phyloP scores from a whole-genome alignment of 2,113 vertebrate genomes.

The Calidris pygmaea region DNA sequence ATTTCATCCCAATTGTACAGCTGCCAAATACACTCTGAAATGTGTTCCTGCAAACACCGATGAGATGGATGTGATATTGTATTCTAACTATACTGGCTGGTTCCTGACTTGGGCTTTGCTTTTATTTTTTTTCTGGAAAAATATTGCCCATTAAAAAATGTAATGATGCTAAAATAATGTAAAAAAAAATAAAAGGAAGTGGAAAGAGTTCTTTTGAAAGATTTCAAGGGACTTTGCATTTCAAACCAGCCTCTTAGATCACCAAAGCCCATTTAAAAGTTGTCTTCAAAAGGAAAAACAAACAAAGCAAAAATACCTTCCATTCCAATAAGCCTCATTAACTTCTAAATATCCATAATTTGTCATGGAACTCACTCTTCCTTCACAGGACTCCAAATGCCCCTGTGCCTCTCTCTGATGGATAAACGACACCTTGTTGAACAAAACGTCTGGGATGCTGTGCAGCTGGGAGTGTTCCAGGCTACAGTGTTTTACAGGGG shows the following conservation, averaged over 20 bases:
- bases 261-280: neutral
- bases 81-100: neutral
- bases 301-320: neutral
- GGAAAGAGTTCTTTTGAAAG: neutral
- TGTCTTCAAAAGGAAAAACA: neutral
- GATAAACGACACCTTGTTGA: neutral
- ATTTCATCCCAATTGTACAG: neutral
- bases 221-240: neutral
- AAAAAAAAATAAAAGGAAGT: neutral
- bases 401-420: neutral
- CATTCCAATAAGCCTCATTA: neutral
- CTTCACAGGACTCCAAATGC: neutral
- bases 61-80: neutral
- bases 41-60: neutral
- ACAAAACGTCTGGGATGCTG: neutral
- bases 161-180: neutral
- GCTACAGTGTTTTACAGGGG: neutral
- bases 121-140: neutral
- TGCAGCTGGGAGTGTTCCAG: neutral
- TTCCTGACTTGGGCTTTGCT: neutral
- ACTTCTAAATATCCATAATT: neutral
- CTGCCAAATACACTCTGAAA: neutral
- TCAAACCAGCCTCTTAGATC: neutral
- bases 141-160: neutral
- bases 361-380: neutral